Conservation (phyloP, 1,140 invertebrate genomes). For the Pseudomyrmex sp. region DNA sequence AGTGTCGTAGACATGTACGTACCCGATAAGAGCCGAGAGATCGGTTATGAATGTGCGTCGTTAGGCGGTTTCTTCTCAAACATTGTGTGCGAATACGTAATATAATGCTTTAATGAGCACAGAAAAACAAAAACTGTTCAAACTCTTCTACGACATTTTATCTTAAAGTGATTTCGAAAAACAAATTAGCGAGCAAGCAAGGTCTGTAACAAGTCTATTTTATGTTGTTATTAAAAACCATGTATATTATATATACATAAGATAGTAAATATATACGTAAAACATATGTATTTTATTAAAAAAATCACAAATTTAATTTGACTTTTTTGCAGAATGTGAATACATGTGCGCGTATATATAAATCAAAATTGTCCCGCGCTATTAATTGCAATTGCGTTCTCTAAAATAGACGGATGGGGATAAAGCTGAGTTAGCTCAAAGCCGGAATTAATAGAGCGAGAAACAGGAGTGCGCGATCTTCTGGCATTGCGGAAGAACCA, state of each 20-base stretch:
- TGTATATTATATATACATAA: too few relatives aligned
- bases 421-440: slow-evolving; percentile 15
- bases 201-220: too few relatives aligned
- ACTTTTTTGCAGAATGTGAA: neutral
- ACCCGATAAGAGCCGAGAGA: slow-evolving; percentile 61
- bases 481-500: slow-evolving; percentile 45
- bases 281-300: too few relatives aligned
- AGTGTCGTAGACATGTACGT: slow-evolving; percentile 62
- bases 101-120: neutral
- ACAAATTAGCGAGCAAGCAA: neutral
- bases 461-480: slow-evolving; percentile 16
- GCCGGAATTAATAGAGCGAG: slow-evolving; percentile 8
- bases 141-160: neutral
- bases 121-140: neutral
- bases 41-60: slow-evolving; percentile 57
- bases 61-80: slow-evolving; percentile 39
- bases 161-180: neutral
- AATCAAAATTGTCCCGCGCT: slow-evolving; percentile 1
- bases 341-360: neutral
- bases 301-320: neutral
- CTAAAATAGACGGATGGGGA: slow-evolving; percentile 19
- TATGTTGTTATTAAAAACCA: too few relatives aligned
- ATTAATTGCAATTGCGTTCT: slow-evolving; percentile 29
- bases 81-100: slow-evolving; percentile 7
- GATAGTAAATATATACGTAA: too few relatives aligned